Evolutionary conservation across 2,888 invertebrate genomes (phyloP), one percentile per base, ranked within the genome.

Genomic region (Caenorhabditis sp.): DNA sequence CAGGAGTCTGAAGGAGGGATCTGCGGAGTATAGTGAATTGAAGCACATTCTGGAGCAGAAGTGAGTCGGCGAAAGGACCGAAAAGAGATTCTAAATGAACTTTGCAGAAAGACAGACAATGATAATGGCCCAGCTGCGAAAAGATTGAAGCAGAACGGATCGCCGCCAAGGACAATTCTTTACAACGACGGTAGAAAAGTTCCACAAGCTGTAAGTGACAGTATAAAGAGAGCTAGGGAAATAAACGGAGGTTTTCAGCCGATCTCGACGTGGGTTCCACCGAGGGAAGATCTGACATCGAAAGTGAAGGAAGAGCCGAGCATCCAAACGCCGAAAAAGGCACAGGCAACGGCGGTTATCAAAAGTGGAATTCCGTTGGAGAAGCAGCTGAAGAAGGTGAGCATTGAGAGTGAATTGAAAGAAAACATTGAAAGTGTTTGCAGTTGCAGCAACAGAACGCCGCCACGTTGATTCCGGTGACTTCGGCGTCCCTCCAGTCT

Each of bases 191-290:
- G n/a, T n/a, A 15, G 30, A 30, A 9, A 9, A 30, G 30, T 30
- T 35, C 35, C 2, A 9, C 35, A 9, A 35, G 13, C 32, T 32
- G 32, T 9, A 32, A 32, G 7, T 9, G 32, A 9, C 9, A 32
- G 9, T 8, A 32, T 9, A 32, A 9, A 32, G 32, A 32, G 6
- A 32, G 9, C 32, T 3, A 35, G 35, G 35, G 35, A 35, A 35
- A 3, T 35, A 30, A 30, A 30, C 9, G 7, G 1, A 39, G 8
- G 20, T 26, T 68, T 76, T 37, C 70, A 76, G 76, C 52, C 76
- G 22, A 48, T 71, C 11, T 63, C 76, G 20, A 76, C 76, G 26
- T 76, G 76, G 76, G 76, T 76, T 27, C 76, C 76, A 30, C 76
- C 76, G 20, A 71, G 61, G 65, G 76, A 76, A 53, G 76, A 76